phyloP scores from a whole-genome alignment of 2,797 vertebrate species.

The Pyrocephalus nanus region DNA sequence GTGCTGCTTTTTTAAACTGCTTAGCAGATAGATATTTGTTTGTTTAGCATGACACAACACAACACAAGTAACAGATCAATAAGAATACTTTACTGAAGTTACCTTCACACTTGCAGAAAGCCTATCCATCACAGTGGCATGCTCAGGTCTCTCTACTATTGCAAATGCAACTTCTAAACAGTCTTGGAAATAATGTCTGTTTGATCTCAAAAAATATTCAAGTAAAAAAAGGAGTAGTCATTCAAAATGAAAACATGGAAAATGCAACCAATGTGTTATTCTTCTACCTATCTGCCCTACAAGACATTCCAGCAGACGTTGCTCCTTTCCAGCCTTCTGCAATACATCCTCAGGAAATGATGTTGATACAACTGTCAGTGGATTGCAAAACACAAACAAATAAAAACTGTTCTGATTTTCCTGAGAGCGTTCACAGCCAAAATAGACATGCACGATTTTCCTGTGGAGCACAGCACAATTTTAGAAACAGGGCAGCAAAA shows the following conservation, averaged over 20 bases:
- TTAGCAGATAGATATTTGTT: background rate
- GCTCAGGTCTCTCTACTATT: background rate
- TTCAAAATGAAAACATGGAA: background rate
- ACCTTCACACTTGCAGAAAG: background rate
- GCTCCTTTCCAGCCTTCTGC: background rate
- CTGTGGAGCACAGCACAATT: accelerated
- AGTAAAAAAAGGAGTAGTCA: background rate
- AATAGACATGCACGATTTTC: background rate
- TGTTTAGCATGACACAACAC: background rate
- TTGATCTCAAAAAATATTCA: background rate
- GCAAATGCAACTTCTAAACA: background rate
- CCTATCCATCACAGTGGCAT: background rate
- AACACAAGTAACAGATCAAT: background rate
- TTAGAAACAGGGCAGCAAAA: background rate
- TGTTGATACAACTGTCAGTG: background rate
- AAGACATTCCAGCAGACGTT: background rate
- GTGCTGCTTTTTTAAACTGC: background rate
- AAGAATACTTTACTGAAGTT: background rate
- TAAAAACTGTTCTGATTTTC: background rate
- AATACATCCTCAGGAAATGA: background rate
- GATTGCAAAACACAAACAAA: slow-evolving; percentile 21
- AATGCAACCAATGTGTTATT: background rate
- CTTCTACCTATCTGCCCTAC: accelerated
- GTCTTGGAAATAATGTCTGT: background rate
- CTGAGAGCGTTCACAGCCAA: background rate